Percentiles rank a stretch among this genome's conserved stretches.
phyloP scores from a whole-genome alignment of 2,888 invertebrate species.

The Trisateles emortualis region DNA sequence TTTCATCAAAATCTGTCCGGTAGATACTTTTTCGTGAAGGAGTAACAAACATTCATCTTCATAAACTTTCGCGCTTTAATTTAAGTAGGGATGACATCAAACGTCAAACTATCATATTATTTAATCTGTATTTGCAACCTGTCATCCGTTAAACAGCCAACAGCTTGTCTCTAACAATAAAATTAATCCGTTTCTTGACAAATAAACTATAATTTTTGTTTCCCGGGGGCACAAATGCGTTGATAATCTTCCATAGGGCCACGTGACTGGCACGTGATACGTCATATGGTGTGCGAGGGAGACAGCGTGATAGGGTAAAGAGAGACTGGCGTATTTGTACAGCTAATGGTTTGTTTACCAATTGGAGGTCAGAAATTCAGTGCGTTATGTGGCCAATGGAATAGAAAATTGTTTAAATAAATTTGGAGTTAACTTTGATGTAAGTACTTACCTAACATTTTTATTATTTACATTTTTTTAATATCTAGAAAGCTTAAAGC shows the following conservation, averaged over 20 bases:
- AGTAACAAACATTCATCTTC: too few species aligned
- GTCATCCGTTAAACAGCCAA: slow-evolving; percentile 9
- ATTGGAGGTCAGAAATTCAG: slow-evolving; percentile 1
- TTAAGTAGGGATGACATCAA: background rate
- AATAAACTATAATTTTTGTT: slow-evolving; percentile 39
- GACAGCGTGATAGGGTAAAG: slow-evolving; percentile 27
- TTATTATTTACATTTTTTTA: too few species aligned
- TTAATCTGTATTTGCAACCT: slow-evolving; percentile 15
- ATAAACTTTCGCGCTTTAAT: too few species aligned
- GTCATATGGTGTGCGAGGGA: slow-evolving; percentile 56
- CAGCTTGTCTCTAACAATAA: slow-evolving; percentile 46
- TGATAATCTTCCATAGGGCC: slow-evolving; percentile 59
- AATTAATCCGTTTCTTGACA: slow-evolving; percentile 41
- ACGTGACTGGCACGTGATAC: slow-evolving; percentile 59
- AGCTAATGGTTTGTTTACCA: slow-evolving; percentile 30
- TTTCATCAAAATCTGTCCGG: too few species aligned
- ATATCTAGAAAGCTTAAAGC: too few species aligned
- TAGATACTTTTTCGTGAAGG: too few species aligned
- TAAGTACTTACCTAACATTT: too few species aligned
- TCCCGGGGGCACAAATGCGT: slow-evolving; percentile 40
- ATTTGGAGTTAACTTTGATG: too few species aligned
- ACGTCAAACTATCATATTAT: background rate
- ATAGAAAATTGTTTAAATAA: background rate
- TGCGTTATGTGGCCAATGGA: background rate
- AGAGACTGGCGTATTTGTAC: slow-evolving; percentile 4